phyloP scores from a whole-genome alignment of 2,797 vertebrate species.

The Pseudochirops cupreus region DNA sequence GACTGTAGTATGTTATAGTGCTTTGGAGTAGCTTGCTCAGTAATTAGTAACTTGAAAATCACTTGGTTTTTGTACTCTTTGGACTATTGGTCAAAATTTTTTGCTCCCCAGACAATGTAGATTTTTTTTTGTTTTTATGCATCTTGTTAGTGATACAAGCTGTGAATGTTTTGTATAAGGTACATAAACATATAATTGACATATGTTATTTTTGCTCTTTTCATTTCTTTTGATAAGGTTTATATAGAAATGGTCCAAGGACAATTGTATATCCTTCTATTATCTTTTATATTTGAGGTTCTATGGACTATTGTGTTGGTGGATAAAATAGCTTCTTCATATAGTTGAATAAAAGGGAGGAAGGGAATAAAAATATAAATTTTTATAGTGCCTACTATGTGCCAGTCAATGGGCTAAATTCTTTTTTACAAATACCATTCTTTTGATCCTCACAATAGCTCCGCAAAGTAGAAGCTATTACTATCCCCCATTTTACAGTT shows the following conservation, averaged over 20 bases:
- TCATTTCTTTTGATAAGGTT: not conserved
- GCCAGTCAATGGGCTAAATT: not conserved
- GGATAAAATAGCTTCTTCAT: not conserved
- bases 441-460: not conserved
- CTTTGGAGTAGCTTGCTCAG: too few species aligned
- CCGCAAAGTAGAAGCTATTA: not conserved
- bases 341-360: not conserved
- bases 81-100: too few species aligned
- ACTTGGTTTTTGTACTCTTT: too few species aligned
- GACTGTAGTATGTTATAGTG: too few species aligned
- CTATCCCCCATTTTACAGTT: not conserved
- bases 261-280: not conserved
- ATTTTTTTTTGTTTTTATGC: too few species aligned
- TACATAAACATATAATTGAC: not conserved
- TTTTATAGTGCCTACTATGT: not conserved
- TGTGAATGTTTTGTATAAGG: not conserved
- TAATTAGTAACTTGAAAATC: too few species aligned
- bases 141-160: not conserved
- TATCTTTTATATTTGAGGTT: not conserved
- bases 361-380: not conserved
- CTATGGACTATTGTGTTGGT: not conserved
- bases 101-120: too few species aligned
- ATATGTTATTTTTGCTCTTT: not conserved
- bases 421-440: not conserved
- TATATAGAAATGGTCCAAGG: not conserved